phyloP scores from a whole-genome alignment of 2,113 vertebrate genomes.

The Myrmophylax atrothorax region DNA sequence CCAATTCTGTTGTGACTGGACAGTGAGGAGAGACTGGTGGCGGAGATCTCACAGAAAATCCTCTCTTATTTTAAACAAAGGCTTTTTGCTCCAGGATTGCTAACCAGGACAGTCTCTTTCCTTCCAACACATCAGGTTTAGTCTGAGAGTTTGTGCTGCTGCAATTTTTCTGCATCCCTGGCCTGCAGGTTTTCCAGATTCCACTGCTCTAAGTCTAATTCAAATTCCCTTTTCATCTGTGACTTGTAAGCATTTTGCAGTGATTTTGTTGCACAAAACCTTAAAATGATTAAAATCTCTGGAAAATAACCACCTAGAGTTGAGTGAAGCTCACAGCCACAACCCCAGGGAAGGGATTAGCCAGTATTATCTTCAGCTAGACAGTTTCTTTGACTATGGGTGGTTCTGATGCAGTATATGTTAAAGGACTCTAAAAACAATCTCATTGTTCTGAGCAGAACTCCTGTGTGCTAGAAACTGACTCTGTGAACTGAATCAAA shows the following conservation, averaged over 20 bases:
- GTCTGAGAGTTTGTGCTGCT: neutral
- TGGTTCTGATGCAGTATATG: neutral
- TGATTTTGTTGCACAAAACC: neutral
- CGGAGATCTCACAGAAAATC: neutral
- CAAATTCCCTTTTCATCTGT: neutral
- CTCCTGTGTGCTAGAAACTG: neutral
- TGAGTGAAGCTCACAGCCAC: neutral
- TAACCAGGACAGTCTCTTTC: neutral
- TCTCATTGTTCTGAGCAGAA: neutral
- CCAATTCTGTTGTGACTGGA: neutral
- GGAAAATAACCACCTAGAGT: neutral
- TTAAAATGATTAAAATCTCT: neutral
- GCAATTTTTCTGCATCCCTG: neutral
- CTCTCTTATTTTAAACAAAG: neutral
- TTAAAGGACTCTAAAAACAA: neutral
- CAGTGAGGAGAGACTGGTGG: neutral
- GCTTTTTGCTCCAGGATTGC: neutral
- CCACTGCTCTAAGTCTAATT: neutral
- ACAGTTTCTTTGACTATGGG: neutral
- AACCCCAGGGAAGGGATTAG: neutral
- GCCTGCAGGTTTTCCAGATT: neutral
- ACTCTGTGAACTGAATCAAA: neutral
- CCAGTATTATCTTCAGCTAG: neutral
- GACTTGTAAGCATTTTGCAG: neutral
- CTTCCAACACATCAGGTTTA: fast-evolving